Percentiles rank a stretch among this genome's conserved stretches.
phyloP scores from a whole-genome alignment of 1,140 invertebrate genomes.

The Nasonia vitripennis region DNA sequence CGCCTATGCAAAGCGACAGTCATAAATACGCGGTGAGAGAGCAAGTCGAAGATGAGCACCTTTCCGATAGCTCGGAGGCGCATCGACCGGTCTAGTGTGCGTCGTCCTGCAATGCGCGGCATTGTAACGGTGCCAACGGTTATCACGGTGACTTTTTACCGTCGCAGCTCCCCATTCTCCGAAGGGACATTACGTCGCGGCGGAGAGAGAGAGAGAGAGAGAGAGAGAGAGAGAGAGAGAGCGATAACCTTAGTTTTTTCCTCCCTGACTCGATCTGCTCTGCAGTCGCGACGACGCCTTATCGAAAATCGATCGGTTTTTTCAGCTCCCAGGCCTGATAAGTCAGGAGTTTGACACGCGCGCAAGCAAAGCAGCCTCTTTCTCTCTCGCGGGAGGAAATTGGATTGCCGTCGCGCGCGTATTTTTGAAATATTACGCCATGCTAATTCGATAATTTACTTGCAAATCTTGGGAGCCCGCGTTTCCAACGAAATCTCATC shows the following conservation, averaged over 20 bases:
- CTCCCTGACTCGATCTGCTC: neutral
- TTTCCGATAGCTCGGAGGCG: slow-evolving; percentile 21
- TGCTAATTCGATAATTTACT: too few species aligned
- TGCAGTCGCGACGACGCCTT: too few species aligned
- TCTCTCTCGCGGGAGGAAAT: too few species aligned
- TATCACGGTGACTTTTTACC: slow-evolving; percentile 29
- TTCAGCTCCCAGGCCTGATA: too few species aligned
- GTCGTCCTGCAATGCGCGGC: neutral
- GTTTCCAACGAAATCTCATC: too few species aligned
- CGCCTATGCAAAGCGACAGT: neutral
- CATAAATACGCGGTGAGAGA: neutral
- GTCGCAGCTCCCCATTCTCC: neutral
- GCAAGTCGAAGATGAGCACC: slow-evolving; percentile 15
- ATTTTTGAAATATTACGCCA: too few species aligned
- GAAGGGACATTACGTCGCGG: slow-evolving; percentile 16
- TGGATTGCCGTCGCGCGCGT: too few species aligned
- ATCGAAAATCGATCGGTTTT: too few species aligned
- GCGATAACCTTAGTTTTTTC: neutral
- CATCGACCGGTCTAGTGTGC: slow-evolving; percentile 27
- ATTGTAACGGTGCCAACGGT: slow-evolving; percentile 41
- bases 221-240: too few species aligned
- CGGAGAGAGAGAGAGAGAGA: neutral
- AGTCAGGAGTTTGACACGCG: too few species aligned
- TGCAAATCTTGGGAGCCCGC: too few species aligned
- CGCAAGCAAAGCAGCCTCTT: too few species aligned